Base-by-base conservation (phyloP, 2,797 vertebrate genomes). In the Lepilemur septentrionalis region DNA sequence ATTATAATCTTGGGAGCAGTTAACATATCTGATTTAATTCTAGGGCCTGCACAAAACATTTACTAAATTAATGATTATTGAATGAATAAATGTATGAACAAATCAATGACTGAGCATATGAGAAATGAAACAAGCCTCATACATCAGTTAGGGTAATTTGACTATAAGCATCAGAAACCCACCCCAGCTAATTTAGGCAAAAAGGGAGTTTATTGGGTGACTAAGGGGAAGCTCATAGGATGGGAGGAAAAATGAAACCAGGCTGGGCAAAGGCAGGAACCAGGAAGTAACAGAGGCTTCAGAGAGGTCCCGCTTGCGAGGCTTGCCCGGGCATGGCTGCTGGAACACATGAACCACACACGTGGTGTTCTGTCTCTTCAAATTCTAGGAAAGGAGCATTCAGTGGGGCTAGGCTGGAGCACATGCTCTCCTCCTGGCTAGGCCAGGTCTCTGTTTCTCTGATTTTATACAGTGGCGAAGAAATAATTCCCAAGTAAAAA, bases 401-500 rank as follows among this genome's bases (percentile, higher is more conserved):
- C 9, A 30, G n/a, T 28, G 65, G 7, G 75, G 30, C 4, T 55
- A 25, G 7, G 30, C 7, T 5, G 0, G 30, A 15, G 5, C 10
- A 23, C 8, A 30, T 20, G 30, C 32, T 87, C n/a, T 28, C 5
- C 55, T 80, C 14, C 23, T 50, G 43, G 23, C 28, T 22, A 59
- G 10, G n/a, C 25, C 38, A 4, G 9, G 25, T 41, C 41, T 88
- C 72, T 91, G 41, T 35, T 63, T 86, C 55, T 25, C 69, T 65
- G 50, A 75, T 67, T 94, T 94, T 75, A 73, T 17, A 15, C 14
- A 38, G 30, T 30, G 83, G 11, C 4, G 4, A 91, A 67, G 38
- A 93, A 65, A 30, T 48, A 46, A 23, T 82, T 73, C 22, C 13
- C 43, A 65, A 70, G 41, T 81, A 22, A 57, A 93, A 92, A 65